A percentile compares a stretch with the other conserved stretches of the same genome.
These are phyloP conservation scores for Colletes latitarsis DNA, from an alignment of 1,140 invertebrate genomes.

Conservation along the genomic window DNA sequence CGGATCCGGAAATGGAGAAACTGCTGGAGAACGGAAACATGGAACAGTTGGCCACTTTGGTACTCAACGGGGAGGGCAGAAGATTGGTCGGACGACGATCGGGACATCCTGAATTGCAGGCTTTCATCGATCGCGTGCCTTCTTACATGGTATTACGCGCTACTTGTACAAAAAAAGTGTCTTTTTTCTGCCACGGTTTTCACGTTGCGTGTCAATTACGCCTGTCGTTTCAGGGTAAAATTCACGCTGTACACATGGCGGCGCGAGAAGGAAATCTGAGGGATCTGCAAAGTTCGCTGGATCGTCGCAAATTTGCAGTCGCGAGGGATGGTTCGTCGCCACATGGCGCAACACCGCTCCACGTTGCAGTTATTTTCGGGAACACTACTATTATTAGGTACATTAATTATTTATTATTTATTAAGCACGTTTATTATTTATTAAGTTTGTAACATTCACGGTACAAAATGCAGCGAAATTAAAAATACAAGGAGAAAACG, in stretches of 20 bases:
- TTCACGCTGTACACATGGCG: conserved; percentile 92
- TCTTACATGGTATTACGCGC: conserved; percentile 88
- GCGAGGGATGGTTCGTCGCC: conserved; percentile 90
- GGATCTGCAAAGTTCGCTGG: conserved; percentile 92
- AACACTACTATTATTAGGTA: conserved; percentile 84
- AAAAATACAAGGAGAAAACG: not conserved
- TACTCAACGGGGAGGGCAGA: conserved; percentile 92
- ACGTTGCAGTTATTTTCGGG: conserved; percentile 94
- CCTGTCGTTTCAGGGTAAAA: conserved; percentile 87
- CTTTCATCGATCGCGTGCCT: conserved; percentile 94
- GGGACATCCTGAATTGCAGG: conserved; percentile 90
- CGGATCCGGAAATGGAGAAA: conserved; percentile 83
- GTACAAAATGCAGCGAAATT: not conserved
- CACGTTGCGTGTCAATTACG: no score
- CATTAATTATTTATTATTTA: not conserved
- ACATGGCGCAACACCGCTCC: conserved; percentile 94
- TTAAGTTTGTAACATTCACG: no score
- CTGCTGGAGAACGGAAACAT: conserved; percentile 90
- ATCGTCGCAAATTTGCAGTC: conserved; percentile 94
- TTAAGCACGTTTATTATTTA: no score
- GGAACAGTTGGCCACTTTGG: conserved; percentile 93
- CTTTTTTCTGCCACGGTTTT: not conserved
- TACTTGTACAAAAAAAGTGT: not conserved
- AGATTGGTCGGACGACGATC: conserved; percentile 88
- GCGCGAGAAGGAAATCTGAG: conserved; percentile 92